Evolutionary conservation across 2,797 vertebrate genomes (phyloP).

Genomic region (Gastrophryne carolinensis): DNA sequence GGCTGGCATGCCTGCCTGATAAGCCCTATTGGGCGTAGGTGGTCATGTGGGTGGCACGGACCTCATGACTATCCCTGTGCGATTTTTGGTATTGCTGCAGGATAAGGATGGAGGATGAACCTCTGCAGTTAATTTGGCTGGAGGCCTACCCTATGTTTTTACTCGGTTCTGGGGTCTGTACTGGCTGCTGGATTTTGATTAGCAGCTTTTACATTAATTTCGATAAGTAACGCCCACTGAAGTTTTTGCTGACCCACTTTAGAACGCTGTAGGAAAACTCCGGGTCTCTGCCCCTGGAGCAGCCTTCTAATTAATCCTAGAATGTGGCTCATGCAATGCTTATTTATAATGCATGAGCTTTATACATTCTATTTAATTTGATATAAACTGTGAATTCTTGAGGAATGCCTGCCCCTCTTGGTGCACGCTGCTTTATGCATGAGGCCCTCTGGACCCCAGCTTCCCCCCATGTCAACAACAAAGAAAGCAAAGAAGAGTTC

Average conservation of each 20-base stretch:
- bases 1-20: too few relatives aligned
- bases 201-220: too few relatives aligned
- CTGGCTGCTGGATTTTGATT: too few relatives aligned
- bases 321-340: conserved; percentile 1
- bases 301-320: conserved; percentile 45
- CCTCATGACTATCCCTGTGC: too few relatives aligned
- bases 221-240: too few relatives aligned
- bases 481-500: conserved; percentile 16
- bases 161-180: too few relatives aligned
- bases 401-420: background rate
- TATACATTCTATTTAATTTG: conserved; percentile 10
- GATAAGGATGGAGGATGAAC: too few relatives aligned
- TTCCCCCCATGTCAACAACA: conserved; percentile 6
- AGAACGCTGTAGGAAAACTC: background rate
- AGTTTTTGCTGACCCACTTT: conserved; percentile 47
- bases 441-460: background rate
- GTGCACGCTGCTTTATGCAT: background rate
- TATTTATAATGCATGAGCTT: conserved; percentile 39
- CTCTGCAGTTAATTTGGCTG: too few relatives aligned
- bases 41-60: too few relatives aligned
- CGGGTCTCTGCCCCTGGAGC: conserved; percentile 19
- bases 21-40: too few relatives aligned
- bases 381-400: conserved; percentile 35
- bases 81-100: too few relatives aligned
- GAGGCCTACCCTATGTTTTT: too few relatives aligned